Conservation (phyloP, 2,113 vertebrate species). For the Ceyx margarethae region DNA sequence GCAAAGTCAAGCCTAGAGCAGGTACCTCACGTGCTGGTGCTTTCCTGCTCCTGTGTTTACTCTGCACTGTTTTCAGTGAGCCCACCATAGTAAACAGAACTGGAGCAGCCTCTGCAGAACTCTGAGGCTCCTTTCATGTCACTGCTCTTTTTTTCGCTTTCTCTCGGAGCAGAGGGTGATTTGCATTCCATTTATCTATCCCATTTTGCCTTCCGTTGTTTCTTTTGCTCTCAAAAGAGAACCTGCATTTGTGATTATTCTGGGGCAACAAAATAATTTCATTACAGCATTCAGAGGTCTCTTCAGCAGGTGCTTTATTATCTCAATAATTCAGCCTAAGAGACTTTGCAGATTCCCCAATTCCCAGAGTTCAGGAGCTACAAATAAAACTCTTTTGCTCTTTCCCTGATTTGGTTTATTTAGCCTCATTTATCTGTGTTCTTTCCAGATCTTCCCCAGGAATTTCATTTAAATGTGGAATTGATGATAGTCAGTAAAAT, state of each 20-base stretch:
- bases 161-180: not conserved
- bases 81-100: not conserved
- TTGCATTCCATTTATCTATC: constrained; percentile 39
- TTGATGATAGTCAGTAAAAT: not conserved
- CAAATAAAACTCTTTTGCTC: constrained; percentile 63
- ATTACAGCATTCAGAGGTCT: constrained; percentile 43
- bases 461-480: constrained; percentile 55
- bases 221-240: constrained; percentile 35
- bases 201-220: not conserved
- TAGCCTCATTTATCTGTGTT: constrained; percentile 51
- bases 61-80: not conserved
- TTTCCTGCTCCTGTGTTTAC: not conserved
- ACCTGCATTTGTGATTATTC: constrained; percentile 54
- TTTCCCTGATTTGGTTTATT: constrained; percentile 47
- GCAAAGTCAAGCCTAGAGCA: not conserved
- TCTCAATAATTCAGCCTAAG: constrained; percentile 62
- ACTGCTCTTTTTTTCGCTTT: not conserved
- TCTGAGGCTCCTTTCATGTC: not conserved
- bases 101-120: not conserved
- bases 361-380: constrained; percentile 64
- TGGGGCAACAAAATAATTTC: constrained; percentile 56
- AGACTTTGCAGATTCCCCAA: constrained; percentile 47
- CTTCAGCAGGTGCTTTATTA: constrained; percentile 68
- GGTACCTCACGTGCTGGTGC: fast-evolving
- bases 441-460: constrained; percentile 50